phyloP scores from a whole-genome alignment of 64 coral and sea anemone genomes.

The Platygyra sinensis region DNA sequence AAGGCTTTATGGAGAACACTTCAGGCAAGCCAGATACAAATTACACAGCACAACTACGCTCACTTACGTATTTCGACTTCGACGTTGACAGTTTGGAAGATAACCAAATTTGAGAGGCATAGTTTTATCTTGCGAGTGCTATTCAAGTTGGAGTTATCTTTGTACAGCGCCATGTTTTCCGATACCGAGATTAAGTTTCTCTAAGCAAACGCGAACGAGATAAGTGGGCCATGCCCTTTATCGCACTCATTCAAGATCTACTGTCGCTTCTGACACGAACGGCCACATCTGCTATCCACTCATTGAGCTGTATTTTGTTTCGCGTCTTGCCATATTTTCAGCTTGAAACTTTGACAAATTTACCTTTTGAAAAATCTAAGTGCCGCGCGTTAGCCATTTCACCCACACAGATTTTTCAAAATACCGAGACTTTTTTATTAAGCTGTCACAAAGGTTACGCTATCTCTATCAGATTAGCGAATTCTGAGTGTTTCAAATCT shows the following conservation, averaged over 20 bases:
- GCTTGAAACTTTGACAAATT: background rate
- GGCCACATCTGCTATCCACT: constrained; percentile 15
- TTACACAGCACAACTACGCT: constrained; percentile 18
- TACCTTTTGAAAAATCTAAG: background rate
- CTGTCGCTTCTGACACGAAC: background rate
- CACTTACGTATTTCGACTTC: background rate
- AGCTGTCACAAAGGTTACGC: constrained; percentile 15
- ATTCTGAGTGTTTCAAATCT: constrained; percentile 37
- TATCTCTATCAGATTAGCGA: constrained; percentile 25
- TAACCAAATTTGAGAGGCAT: constrained; percentile 43
- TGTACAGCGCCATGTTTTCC: constrained; percentile 33
- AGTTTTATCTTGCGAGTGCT: constrained; percentile 33
- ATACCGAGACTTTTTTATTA: background rate
- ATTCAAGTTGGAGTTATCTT: constrained; percentile 51
- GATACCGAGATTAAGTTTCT: constrained; percentile 43
- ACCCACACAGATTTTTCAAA: background rate
- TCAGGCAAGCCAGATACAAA: background rate
- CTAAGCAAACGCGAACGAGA: background rate
- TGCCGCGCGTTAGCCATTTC: background rate
- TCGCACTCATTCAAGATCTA: background rate
- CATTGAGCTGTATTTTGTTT: background rate
- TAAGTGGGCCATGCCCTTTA: constrained; percentile 21
- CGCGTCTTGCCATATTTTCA: background rate
- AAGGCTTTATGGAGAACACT: background rate
- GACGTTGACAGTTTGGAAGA: constrained; percentile 25